Base-by-base conservation (phyloP, 2,113 vertebrate species). In the Gobio gobio region DNA sequence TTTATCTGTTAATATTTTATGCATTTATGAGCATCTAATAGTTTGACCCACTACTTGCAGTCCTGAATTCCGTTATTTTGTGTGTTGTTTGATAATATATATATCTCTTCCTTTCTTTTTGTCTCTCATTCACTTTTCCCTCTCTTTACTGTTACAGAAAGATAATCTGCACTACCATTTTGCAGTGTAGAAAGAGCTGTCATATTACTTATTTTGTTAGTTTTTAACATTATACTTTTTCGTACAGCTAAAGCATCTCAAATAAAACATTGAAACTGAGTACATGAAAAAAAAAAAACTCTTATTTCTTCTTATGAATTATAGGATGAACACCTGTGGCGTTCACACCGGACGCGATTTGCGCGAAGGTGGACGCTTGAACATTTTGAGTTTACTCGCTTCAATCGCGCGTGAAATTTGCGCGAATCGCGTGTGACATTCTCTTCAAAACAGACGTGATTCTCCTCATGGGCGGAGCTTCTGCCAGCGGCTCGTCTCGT, bases 201-300 rank as follows among this genome's bases (percentile, higher is more conserved):
- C 36, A 74, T 49, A 74, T 47, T 26, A 26, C 5, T n/a, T 49
- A 3, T 76, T 29, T 54, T 76, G n/a, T 33, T 54, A 2, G 18
- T 16, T 59, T 59, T 78, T 77, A 77, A 56, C 29, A 61, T 22
- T 22, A 61, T 5, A 9, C 20, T 43, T 40, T 78, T 61, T 59
- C 12, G 4, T 78, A 43, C 40, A 56, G 76, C 18, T 40, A 26
- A 78, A 82, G 43, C 56, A 56, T 79, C 73, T 83, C 73, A 54
- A 86, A 83, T 86, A 86, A 87, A 78, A 40, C 26, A 58, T 36
- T 85, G n/a, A 59, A 87, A 51, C 33, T 51, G 14, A 26, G 47
- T 78, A 20, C 49, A 43, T 77, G 49, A 33, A n/a, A n/a, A n/a
- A n/a, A n/a, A n/a, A n/a, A n/a, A n/a, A n/a, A n/a, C n/a, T n/a